Base-by-base conservation (phyloP, 2,797 vertebrate species). In the Lophius americanus region DNA sequence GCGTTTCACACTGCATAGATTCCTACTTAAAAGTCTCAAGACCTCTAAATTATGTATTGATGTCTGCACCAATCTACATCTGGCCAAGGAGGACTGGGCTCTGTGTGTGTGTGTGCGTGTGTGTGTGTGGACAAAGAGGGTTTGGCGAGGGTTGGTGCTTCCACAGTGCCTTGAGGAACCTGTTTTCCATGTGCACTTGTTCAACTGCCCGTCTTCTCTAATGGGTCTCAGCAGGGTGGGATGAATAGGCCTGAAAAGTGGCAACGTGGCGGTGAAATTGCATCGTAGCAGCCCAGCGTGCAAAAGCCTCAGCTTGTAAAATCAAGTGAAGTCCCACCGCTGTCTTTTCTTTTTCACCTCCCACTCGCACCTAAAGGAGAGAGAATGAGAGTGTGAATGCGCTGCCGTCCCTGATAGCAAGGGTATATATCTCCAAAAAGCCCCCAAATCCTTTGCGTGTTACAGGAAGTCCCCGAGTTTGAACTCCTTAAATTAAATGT, bases 41-140 rank as follows among this genome's bases (percentile, higher is more conserved):
- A 92, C 78, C 77, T 89, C 86, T 95, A 97, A 92, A 97, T 98
- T 96, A 97, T 96, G 97, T 98, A 98, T 98, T 96, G 96, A 97
- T 96, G 95, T 94, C 94, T 96, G 89, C 91, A 93, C 94, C 93
- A 94, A 94, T 95, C 94, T 95, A 94, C 94, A 92, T 95, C 93
- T 95, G 85, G 84, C 92, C 85, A 73, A 91, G 91, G 85, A 89
- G 89, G 87, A 88, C 73, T 65, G 70, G 56, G 72, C 70, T 64
- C 32, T 49, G 73, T 75, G 70, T 74, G 84, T 53, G 84, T 53
- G 66, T 70, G 68, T 37, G 62, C 41, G 51, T 41, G 53, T 52
- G 73, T 51, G 69, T 50, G 64, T 57, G 73, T 41, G 70, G 49
- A 52, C 37, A 23, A 60, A 38, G 38, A 35, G 70, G 66, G 67